Evolutionary conservation across 1,140 invertebrate genomes (phyloP).

Genomic region (Tyrophagus putrescentiae): DNA sequence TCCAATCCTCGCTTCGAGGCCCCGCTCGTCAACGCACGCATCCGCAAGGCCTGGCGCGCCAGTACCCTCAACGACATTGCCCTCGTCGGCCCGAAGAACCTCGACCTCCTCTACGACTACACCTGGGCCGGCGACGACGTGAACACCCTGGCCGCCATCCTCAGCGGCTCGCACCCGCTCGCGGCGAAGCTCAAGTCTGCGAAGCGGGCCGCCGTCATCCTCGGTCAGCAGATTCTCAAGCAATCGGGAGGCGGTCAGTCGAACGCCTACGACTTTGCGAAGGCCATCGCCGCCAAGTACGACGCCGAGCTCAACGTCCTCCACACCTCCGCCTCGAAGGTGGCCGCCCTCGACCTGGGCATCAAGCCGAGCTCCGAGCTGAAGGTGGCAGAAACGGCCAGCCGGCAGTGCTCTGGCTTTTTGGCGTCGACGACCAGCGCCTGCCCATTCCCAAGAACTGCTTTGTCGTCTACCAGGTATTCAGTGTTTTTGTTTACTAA

Average conservation of each 20-base stretch:
- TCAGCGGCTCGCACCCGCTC: conserved; percentile 53
- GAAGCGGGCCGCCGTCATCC: conserved; percentile 76
- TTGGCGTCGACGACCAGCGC: conserved; percentile 80
- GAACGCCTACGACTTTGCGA: conserved; percentile 53
- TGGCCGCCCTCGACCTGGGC: conserved; percentile 87
- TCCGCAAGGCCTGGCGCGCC: conserved; percentile 79
- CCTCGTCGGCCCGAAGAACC: conserved; percentile 62
- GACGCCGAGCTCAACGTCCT: conserved; percentile 30
- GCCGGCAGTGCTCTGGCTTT: conserved; percentile 68
- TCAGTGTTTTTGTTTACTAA: neutral
- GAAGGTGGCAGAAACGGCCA: conserved; percentile 46
- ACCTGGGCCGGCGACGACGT: conserved; percentile 67
- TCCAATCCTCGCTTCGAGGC: conserved; percentile 96
- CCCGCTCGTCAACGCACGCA: conserved; percentile 84
- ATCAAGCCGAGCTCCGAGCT: conserved; percentile 60
- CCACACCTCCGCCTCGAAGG: conserved; percentile 48
- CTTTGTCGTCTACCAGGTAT: conserved; percentile 71
- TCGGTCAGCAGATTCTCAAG: conserved; percentile 68
- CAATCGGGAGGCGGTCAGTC: conserved; percentile 61
- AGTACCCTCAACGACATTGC: conserved; percentile 62
- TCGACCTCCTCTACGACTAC: conserved; percentile 88
- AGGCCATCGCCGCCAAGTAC: conserved; percentile 33
- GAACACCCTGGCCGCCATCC: conserved; percentile 53
- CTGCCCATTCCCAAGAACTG: conserved; percentile 58
- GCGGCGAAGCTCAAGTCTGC: conserved; percentile 51